Conservation (phyloP, 2,797 vertebrate genomes). For the Hephaestus fuliginosus region DNA sequence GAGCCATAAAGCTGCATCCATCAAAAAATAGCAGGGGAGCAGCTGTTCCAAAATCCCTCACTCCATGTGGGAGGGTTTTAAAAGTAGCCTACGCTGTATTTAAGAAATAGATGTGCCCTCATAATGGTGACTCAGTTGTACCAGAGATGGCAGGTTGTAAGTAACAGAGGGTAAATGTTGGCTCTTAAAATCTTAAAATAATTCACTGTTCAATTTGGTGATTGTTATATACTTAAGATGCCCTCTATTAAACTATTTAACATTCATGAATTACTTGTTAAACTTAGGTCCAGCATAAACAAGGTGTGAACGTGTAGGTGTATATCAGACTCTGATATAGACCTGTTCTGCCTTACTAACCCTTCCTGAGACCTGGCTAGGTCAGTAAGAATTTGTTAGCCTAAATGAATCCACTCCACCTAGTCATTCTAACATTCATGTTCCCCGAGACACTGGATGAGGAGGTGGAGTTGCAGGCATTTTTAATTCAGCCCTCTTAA, state of each 20-base stretch:
- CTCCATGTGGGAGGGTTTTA: conserved; percentile 51
- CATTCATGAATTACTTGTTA: not conserved
- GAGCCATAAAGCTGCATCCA: conserved; percentile 27
- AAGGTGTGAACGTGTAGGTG: not conserved
- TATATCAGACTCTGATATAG: too few species aligned
- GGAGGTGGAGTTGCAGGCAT: too few species aligned
- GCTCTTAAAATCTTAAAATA: not conserved
- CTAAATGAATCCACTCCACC: too few species aligned
- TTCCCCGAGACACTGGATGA: too few species aligned
- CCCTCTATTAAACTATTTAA: not conserved
- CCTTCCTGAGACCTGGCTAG: too few species aligned
- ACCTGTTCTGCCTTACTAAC: too few species aligned
- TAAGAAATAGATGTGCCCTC: conserved; percentile 6
- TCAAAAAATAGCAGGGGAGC: conserved; percentile 37
- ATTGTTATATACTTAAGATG: not conserved
- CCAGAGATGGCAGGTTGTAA: not conserved
- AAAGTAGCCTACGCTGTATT: conserved; percentile 41
- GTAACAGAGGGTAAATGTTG: not conserved
- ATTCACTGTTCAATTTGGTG: not conserved
- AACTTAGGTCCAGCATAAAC: not conserved
- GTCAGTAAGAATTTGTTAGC: too few species aligned
- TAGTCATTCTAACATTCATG: too few species aligned
- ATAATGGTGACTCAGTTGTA: conserved; percentile 14
- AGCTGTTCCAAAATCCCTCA: conserved; percentile 38
- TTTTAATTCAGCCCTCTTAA: too few species aligned